Percentiles rank a stretch among this genome's conserved stretches.
These are phyloP conservation scores for Tauraco erythrolophus DNA, from an alignment of 2,113 vertebrate genomes.

Conservation along the genomic window DNA sequence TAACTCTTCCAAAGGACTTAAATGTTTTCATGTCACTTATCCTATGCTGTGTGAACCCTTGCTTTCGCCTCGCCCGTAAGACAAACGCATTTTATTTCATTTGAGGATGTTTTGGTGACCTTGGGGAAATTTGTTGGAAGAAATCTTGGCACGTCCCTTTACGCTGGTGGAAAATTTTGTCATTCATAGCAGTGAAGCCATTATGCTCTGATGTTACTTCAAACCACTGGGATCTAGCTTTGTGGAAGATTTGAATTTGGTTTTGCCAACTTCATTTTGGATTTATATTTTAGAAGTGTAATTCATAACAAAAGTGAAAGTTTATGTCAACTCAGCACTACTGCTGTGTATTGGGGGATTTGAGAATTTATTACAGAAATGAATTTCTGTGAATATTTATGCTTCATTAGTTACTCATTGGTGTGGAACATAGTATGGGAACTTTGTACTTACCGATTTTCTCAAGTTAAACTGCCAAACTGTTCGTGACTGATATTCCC, in stretches of 20 bases:
- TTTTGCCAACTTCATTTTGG: constrained; percentile 1
- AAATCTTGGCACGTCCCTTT: background rate
- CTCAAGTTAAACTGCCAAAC: constrained; percentile 59
- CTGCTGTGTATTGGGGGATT: constrained; percentile 2
- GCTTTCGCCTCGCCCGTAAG: background rate
- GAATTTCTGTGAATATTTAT: constrained; percentile 45
- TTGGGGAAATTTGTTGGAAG: background rate
- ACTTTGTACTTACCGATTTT: constrained; percentile 67
- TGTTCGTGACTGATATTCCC: constrained; percentile 63
- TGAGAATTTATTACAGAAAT: constrained; percentile 64
- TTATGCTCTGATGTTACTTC: background rate
- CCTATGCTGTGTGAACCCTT: background rate
- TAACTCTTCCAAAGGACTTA: background rate
- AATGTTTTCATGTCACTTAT: background rate
- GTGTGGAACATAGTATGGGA: constrained; percentile 66
- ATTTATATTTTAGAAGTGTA: background rate
- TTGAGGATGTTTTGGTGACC: background rate
- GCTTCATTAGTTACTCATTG: constrained; percentile 68
- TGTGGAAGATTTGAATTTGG: background rate
- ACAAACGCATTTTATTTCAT: background rate
- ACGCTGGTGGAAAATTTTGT: background rate
- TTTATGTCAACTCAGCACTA: background rate
- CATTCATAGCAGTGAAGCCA: background rate
- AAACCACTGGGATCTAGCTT: background rate
- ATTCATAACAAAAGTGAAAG: constrained; percentile 2